phyloP scores from a whole-genome alignment of 53 echinoderm and acorn worm species.

The Echinarachnius parma region DNA sequence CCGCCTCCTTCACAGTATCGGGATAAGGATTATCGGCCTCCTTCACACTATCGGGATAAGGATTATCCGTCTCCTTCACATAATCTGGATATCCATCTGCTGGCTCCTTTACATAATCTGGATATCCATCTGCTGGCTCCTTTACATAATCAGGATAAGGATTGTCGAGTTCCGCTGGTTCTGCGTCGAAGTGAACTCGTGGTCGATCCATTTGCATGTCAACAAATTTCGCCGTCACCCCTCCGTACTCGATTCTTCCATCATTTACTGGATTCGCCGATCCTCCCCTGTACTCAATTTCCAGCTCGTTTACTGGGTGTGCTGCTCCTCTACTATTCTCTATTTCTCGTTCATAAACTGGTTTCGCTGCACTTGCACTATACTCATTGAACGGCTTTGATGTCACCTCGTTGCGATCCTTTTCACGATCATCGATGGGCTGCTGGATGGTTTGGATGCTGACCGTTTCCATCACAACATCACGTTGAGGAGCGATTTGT shows the following conservation, averaged over 20 bases:
- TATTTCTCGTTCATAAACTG: too few relatives aligned
- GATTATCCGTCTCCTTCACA: too few relatives aligned
- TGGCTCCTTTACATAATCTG: neutral
- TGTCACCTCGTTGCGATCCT: conserved; percentile 10
- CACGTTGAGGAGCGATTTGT: conserved; percentile 10
- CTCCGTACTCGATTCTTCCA: neutral
- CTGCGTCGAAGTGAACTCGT: conserved; percentile 38
- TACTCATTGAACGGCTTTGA: too few relatives aligned
- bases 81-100: neutral
- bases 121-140: neutral
- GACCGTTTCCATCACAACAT: conserved; percentile 15
- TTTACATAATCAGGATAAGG: conserved; percentile 7
- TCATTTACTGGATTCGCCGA: too few relatives aligned
- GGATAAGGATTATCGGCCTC: neutral
- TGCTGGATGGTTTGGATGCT: neutral
- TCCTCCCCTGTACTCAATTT: too few relatives aligned
- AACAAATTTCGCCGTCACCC: conserved; percentile 35
- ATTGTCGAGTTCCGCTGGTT: conserved; percentile 37
- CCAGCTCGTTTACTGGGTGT: too few relatives aligned
- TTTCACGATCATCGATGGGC: neutral
- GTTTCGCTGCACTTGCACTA: too few relatives aligned
- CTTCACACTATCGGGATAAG: too few relatives aligned
- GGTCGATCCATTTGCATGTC: conserved; percentile 38
- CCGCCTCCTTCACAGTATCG: conserved; percentile 3
- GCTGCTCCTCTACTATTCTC: too few relatives aligned